phyloP scores from a whole-genome alignment of 92 coral and sea anemone genomes.

The Montipora capitata region DNA sequence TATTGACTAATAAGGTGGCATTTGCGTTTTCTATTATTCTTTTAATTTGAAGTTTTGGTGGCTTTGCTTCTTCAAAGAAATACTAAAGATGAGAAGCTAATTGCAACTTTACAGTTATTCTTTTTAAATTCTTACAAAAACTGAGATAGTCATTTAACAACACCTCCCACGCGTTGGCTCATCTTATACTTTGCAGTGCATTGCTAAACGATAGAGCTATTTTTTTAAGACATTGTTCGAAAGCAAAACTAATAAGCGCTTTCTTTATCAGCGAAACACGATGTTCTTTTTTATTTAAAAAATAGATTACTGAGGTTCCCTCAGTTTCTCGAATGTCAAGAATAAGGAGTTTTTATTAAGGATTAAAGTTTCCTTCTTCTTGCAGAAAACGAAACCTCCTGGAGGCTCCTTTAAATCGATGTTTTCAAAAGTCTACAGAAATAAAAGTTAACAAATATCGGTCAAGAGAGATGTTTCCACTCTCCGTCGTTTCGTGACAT shows the following conservation, averaged over 20 bases:
- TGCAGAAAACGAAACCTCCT: not conserved
- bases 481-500: not conserved
- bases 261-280: not conserved
- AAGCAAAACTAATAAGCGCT: constrained; percentile 15
- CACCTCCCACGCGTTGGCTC: not conserved
- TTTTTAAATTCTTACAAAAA: not conserved
- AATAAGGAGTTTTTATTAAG: not conserved
- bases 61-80: constrained; percentile 10
- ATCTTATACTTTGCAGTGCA: not conserved
- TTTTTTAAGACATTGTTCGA: not conserved
- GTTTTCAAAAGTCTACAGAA: not conserved
- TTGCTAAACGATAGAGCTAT: not conserved
- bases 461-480: not conserved
- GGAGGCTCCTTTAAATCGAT: not conserved
- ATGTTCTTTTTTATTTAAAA: not conserved
- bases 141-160: not conserved
- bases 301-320: not conserved
- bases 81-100: constrained; percentile 3
- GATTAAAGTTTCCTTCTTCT: not conserved
- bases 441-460: not conserved
- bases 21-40: constrained; percentile 35
- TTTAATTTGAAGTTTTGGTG: constrained; percentile 31
- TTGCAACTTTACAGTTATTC: not conserved
- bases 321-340: not conserved
- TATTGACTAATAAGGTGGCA: constrained; percentile 16